A percentile compares a stretch with the other conserved stretches of the same genome.
Conservation (phyloP, 2,888 invertebrate genomes). For the Neuroscelio doddi region DNA sequence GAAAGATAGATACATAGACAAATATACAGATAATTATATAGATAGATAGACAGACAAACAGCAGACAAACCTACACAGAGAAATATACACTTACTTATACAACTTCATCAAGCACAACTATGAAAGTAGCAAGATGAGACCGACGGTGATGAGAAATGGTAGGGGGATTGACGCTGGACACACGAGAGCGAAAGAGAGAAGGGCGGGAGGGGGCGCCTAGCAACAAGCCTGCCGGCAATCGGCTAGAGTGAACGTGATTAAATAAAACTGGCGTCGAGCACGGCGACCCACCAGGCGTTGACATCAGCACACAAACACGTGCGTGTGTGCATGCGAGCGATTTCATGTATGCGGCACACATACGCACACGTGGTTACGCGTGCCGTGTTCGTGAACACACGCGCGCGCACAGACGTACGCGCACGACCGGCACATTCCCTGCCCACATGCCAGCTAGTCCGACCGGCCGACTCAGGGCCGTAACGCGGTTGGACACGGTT, state of each 20-base stretch:
- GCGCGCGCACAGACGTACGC: slow-evolving; percentile 31
- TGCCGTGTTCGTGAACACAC: slow-evolving; percentile 14
- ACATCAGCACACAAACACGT: slow-evolving; percentile 56
- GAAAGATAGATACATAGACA: too few species aligned
- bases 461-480: slow-evolving; percentile 11
- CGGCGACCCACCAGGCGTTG: slow-evolving; percentile 64
- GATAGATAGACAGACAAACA: too few species aligned
- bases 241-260: slow-evolving; percentile 65
- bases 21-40: too few species aligned
- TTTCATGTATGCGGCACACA: slow-evolving; percentile 47
- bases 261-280: slow-evolving; percentile 67
- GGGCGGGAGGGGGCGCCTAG: slow-evolving; percentile 67
- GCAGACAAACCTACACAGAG: not conserved
- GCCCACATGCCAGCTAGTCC: slow-evolving; percentile 54
- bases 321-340: slow-evolving; percentile 13
- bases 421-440: slow-evolving; percentile 55
- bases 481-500: too few species aligned
- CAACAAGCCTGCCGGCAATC: slow-evolving; percentile 65
- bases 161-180: slow-evolving; percentile 23
- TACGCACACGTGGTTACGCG: slow-evolving; percentile 24
- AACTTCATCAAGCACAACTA: slow-evolving; percentile 46
- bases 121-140: slow-evolving; percentile 22
- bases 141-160: slow-evolving; percentile 20
- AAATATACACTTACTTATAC: slow-evolving; percentile 47
- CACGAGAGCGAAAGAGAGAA: slow-evolving; percentile 36